Conservation (phyloP, 2,797 vertebrate genomes). For the Pteropus rufus region DNA sequence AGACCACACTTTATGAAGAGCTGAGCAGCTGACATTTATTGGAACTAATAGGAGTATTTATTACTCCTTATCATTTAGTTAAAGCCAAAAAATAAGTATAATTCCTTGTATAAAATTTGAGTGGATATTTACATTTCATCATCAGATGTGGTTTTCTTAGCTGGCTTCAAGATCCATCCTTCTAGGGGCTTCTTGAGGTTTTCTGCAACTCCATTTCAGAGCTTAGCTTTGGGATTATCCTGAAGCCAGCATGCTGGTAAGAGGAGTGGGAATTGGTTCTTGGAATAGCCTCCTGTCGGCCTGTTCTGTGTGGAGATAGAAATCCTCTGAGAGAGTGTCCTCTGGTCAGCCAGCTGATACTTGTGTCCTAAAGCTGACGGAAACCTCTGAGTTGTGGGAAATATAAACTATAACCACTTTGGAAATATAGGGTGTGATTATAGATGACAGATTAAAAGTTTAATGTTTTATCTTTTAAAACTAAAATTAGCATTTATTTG, state of each 20-base stretch:
- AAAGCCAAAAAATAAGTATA: neutral
- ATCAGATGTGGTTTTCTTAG: neutral
- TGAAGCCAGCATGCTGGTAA: neutral
- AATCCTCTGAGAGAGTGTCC: neutral
- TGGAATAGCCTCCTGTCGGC: neutral
- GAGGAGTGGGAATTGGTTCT: neutral
- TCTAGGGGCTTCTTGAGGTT: neutral
- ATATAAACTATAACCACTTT: neutral
- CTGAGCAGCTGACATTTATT: conserved; percentile 76
- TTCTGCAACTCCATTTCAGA: neutral
- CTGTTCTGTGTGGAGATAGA: neutral
- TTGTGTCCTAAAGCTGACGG: neutral
- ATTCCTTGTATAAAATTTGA: neutral
- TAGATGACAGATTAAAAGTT: neutral
- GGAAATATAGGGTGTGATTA: neutral
- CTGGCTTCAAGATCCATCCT: neutral
- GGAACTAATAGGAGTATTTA: conserved; percentile 61
- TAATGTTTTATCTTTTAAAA: conserved; percentile 8
- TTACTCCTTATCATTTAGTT: conserved; percentile 61
- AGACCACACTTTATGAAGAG: conserved; percentile 73
- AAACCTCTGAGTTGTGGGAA: neutral
- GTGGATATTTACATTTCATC: neutral
- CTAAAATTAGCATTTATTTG: neutral
- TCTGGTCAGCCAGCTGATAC: neutral
- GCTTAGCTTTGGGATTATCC: neutral